Conservation (phyloP, 2,113 vertebrate genomes). For the Gymnobelideus leadbeateri region DNA sequence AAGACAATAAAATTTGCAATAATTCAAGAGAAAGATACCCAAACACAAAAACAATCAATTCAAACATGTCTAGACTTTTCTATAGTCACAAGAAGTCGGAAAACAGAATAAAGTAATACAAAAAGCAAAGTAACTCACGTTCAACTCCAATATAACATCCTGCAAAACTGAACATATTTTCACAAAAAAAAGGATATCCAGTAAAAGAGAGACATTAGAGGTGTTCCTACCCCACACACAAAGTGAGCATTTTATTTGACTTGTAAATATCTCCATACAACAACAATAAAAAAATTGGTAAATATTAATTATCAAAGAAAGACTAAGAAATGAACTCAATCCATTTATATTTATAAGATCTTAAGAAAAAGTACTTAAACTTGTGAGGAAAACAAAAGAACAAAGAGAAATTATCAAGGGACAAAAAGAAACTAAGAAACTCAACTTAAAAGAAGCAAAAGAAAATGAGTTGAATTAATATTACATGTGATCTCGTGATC, state of each 20-base stretch:
- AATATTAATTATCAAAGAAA: neutral
- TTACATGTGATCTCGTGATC: neutral
- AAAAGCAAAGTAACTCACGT: neutral
- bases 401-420: neutral
- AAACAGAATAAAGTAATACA: neutral
- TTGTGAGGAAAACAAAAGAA: neutral
- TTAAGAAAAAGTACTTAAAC: neutral
- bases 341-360: neutral
- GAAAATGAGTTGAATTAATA: neutral
- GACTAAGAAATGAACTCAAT: neutral
- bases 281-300: neutral
- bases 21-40: neutral
- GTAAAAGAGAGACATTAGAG: neutral
- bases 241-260: neutral
- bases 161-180: neutral
- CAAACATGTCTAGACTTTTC: neutral
- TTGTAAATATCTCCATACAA: neutral
- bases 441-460: neutral
- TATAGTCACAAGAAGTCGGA: neutral
- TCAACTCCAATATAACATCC: neutral
- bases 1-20: neutral
- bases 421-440: neutral
- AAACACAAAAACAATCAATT: neutral
- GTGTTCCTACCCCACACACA: neutral
- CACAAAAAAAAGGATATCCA: neutral